phyloP scores from a whole-genome alignment of 2,797 vertebrate genomes.

The Centropyge bicolor region DNA sequence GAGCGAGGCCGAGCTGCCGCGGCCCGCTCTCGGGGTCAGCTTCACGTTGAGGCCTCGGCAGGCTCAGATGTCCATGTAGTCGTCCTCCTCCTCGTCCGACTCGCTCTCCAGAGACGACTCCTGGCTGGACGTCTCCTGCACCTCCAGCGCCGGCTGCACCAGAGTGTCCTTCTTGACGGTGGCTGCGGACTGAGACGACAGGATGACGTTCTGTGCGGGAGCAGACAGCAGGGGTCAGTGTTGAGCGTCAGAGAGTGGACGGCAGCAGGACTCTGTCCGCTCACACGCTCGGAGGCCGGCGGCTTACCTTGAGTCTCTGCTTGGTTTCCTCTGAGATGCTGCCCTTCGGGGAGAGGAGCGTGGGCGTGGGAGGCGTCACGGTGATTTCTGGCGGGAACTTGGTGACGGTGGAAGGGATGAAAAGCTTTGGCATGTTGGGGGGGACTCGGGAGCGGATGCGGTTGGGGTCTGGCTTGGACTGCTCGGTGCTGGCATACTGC shows the following conservation, averaged over 20 bases:
- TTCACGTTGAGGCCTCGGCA: slow-evolving; percentile 1
- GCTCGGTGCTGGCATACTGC: slow-evolving; percentile 81
- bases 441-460: slow-evolving; percentile 91
- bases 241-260: slow-evolving; percentile 22
- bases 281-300: not conserved
- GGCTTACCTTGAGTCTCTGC: slow-evolving; percentile 94
- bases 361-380: slow-evolving; percentile 97
- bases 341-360: slow-evolving; percentile 97
- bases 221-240: slow-evolving; percentile 64
- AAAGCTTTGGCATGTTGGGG: slow-evolving; percentile 97
- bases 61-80: slow-evolving; percentile 91
- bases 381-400: slow-evolving; percentile 99
- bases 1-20: slow-evolving; percentile 22
- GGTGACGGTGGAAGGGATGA: slow-evolving; percentile 93
- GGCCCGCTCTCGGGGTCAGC: slow-evolving; percentile 8
- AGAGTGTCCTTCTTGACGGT: slow-evolving; percentile 97
- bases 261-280: not conserved
- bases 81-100: slow-evolving; percentile 93
- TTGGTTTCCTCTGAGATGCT: slow-evolving; percentile 99
- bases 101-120: slow-evolving; percentile 98
- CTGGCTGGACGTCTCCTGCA: slow-evolving; percentile 98
- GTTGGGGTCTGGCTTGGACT: slow-evolving; percentile 87
- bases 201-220: slow-evolving; percentile 92
- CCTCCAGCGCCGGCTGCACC: slow-evolving; percentile 96
- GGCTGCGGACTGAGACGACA: slow-evolving; percentile 98